Conservation (phyloP, 2,797 vertebrate genomes). For the Kryptolebias ocellatus region DNA sequence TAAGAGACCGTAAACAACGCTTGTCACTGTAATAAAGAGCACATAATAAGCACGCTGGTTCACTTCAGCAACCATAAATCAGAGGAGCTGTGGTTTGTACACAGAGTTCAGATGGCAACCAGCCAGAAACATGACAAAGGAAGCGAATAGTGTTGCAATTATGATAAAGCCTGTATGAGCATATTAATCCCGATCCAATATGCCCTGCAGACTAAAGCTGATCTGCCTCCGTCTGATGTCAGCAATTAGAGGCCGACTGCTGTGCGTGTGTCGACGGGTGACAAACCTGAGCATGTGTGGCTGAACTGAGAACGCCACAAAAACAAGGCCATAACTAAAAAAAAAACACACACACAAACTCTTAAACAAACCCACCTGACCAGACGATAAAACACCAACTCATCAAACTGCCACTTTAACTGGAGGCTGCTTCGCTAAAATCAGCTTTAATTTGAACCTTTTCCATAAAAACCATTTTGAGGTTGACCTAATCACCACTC, state of each 20-base stretch:
- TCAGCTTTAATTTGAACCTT: conserved; percentile 27
- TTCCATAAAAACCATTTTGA: conserved; percentile 40
- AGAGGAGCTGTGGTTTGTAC: background rate
- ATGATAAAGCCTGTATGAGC: conserved; percentile 13
- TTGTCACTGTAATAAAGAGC: too few relatives aligned
- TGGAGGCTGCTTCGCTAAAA: conserved; percentile 24
- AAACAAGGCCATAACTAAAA: conserved; percentile 49
- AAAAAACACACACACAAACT: conserved; percentile 22
- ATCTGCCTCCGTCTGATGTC: conserved; percentile 63
- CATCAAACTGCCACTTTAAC: conserved; percentile 59
- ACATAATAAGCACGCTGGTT: too few relatives aligned
- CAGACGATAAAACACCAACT: conserved; percentile 51
- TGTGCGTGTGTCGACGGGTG: conserved; percentile 11
- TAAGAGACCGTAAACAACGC: too few relatives aligned
- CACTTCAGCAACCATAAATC: too few relatives aligned
- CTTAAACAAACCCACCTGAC: conserved; percentile 37
- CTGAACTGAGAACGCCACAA: conserved; percentile 43
- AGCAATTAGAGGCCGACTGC: conserved; percentile 59
- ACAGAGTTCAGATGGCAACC: background rate
- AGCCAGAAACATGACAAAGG: background rate
- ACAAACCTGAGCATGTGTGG: background rate
- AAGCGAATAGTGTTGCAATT: conserved; percentile 13
- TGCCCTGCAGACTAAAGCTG: conserved; percentile 36
- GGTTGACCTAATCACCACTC: conserved; percentile 44
- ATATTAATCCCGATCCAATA: conserved; percentile 41